Evolutionary conservation across 2,888 invertebrate species (phyloP), one percentile per base, ranked within the genome.

Genomic region (Ormyrus nitidulus): DNA sequence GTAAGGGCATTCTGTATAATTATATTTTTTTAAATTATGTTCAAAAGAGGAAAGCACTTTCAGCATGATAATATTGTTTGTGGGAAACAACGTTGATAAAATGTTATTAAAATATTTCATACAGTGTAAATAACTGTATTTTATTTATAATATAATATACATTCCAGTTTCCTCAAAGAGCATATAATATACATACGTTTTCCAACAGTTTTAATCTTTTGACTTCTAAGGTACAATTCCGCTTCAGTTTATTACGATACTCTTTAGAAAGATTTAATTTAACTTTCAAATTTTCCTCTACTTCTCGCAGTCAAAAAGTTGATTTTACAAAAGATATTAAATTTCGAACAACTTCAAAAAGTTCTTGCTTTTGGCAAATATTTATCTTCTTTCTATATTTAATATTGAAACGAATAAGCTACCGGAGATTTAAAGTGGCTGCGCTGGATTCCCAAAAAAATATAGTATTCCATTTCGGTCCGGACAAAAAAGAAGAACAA

Each of bases 161-260:
- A 34, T 34, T 34, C 34, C 34, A 34, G 3, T 34, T 34, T 34
- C 34, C 34, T 34, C 34, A 4, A 34, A 34, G 34, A 34, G 34
- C 34, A 34, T 34, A 34, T 34, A 34, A 34, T 34, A 34, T 34
- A 34, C 34, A 34, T 2, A 34, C 34, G 34, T 34, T 34, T 34
- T 34, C 4, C 34, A 34, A 34, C 34, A 34, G 34, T 34, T 34
- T 4, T 34, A 4, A 34, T 34, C 34, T 71, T 77, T 70, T 46
- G 51, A 71, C 58, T 48, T 59, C 65, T 71, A 65, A 71, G 71
- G 51, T 64, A 56, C 58, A 58, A 56, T 62, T 77, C n/a, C 44
- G 54, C 71, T 77, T 53, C 64, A 77, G 44, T 77, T 54, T 56
- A 77, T 70, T 68, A 48, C 64, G 11, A n/a, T 34, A 11, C 49